Evolutionary conservation across 2,888 invertebrate genomes (phyloP).

Genomic region (Zygogramma bicolorata): DNA sequence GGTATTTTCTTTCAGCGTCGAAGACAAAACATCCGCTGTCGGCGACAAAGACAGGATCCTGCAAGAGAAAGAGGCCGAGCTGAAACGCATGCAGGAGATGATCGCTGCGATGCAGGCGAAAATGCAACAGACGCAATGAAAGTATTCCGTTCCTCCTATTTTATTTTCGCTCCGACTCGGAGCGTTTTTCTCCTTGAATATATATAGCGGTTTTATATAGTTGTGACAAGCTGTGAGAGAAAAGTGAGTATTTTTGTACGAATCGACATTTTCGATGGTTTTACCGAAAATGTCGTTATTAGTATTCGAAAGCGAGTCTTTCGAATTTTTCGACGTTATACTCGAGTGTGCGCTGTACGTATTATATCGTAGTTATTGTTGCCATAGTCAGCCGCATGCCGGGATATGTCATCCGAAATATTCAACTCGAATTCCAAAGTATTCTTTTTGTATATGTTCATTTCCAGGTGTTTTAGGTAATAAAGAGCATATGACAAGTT

Average conservation of each 20-base stretch:
- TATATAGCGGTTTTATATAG: not conserved
- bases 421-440: not conserved
- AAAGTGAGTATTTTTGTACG: constrained; percentile 22
- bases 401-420: not conserved
- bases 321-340: constrained; percentile 1
- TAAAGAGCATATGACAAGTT: constrained; percentile 18
- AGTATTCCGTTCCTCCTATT: constrained; percentile 11
- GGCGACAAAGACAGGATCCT: constrained; percentile 85
- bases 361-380: constrained; percentile 3
- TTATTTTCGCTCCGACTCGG: not conserved
- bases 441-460: not conserved
- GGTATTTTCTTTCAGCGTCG: constrained; percentile 30
- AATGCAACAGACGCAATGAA: constrained; percentile 74
- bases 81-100: constrained; percentile 96
- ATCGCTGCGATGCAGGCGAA: constrained; percentile 96
- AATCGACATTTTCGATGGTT: not conserved
- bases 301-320: not conserved
- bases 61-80: constrained; percentile 92
- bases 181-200: not conserved
- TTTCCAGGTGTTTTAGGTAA: constrained; percentile 28
- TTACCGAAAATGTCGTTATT: not conserved
- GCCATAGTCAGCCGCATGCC: not conserved
- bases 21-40: constrained; percentile 65
- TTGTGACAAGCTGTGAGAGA: not conserved
- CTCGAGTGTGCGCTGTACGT: not conserved